Evolutionary conservation across 2,797 vertebrate genomes (phyloP), one percentile per base, ranked within the genome.

Genomic region (Semotilus atromaculatus): DNA sequence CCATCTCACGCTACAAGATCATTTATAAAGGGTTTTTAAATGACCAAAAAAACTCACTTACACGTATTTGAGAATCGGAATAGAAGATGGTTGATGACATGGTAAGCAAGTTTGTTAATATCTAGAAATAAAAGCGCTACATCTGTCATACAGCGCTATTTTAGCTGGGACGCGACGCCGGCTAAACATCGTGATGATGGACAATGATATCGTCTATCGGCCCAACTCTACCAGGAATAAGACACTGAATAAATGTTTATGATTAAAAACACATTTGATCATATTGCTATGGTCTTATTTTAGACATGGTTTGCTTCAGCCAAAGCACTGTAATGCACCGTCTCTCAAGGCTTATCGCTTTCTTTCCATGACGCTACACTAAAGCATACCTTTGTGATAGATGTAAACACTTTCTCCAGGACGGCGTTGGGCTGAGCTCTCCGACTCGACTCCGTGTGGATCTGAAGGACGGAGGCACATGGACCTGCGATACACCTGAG

Each of bases 401-500:
- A 96, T 86, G 92, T 93, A 89, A 94, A 96, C 88, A 96, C 95
- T 91, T 96, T 96, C 93, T 99, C 98, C 93, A 99, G 95, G 86
- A 98, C 96, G 16, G 96, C 94, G 79, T 98, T 98, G 90, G 96
- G 95, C 87, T 96, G 96, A 75, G 95, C 96, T 95, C 93, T 93
- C 91, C 94, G 94, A 89, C 90, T 94, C 81, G 90, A 92, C 38
- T 92, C 96, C 21, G 94, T 93, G 48, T 97, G 96, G 82, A 99
- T 96, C 90, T 95, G 95, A 84, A 98, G 92, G 81, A 90, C 88
- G 82, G 93, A 93, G 82, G 98, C 97, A 88, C 96, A 98, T 2
- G 96, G 91, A 80, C 96, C 94, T 88, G 98, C 98, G 89, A 99
- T 94, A 91, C 96, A 98, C 92, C 98, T 99, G 95, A 82, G 40